A percentile compares a stretch with the other conserved stretches of the same genome.
phyloP scores from a whole-genome alignment of 2,888 invertebrate genomes.

The Drosophila rellima region DNA sequence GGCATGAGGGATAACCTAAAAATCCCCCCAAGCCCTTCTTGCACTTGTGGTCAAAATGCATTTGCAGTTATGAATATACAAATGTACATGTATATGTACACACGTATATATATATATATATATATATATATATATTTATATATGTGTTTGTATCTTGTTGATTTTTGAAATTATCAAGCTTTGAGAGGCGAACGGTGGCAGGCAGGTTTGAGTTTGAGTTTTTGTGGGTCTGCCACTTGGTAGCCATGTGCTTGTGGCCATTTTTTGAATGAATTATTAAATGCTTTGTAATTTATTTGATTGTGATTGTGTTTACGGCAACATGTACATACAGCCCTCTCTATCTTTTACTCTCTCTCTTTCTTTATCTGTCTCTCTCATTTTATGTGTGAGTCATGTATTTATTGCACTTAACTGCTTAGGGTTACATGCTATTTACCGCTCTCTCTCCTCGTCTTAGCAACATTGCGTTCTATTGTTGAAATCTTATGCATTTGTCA shows the following conservation, averaged over 20 bases:
- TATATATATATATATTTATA: neutral
- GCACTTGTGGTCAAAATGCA: conserved; percentile 74
- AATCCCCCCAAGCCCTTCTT: conserved; percentile 29
- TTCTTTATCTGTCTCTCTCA: neutral
- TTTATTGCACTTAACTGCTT: conserved; percentile 81
- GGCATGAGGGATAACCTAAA: conserved; percentile 44
- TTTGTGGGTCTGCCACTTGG: conserved; percentile 40
- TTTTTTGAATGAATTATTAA: conserved; percentile 81
- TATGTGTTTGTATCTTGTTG: conserved; percentile 66
- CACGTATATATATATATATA: neutral
- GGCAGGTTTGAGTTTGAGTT: conserved; percentile 23
- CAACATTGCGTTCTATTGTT: conserved; percentile 51
- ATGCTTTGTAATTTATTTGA: conserved; percentile 82
- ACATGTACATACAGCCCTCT: conserved; percentile 10
- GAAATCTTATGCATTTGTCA: conserved; percentile 82
- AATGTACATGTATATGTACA: conserved; percentile 13
- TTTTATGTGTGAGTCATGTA: conserved; percentile 50
- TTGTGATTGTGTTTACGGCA: conserved; percentile 74
- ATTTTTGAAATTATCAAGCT: conserved; percentile 80
- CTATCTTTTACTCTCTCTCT: neutral
- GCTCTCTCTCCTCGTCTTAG: conserved; percentile 9
- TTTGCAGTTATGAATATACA: conserved; percentile 76
- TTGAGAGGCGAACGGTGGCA: conserved; percentile 2
- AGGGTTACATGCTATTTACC: conserved; percentile 56
- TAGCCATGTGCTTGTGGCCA: conserved; percentile 67